phyloP scores from a whole-genome alignment of 2,797 vertebrate species.

The Danio tinwini region DNA sequence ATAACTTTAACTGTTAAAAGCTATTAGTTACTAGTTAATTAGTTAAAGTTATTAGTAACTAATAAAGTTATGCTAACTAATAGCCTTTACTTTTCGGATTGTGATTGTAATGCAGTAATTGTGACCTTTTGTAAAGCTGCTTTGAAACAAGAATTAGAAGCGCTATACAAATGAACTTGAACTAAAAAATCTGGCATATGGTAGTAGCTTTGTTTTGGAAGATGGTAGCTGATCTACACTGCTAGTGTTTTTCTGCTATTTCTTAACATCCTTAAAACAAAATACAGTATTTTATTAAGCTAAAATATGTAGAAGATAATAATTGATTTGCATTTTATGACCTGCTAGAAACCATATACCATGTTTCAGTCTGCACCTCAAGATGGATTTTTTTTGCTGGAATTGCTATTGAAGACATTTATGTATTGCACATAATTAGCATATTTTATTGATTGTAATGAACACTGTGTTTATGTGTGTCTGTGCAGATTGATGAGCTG shows the following conservation, averaged over 20 bases:
- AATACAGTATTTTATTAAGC: not conserved
- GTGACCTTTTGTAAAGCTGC: too few relatives aligned
- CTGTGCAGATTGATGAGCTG: conserved; percentile 89
- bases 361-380: not conserved
- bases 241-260: too few relatives aligned
- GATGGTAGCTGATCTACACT: too few relatives aligned
- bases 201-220: not conserved
- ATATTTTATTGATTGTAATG: conserved; percentile 10
- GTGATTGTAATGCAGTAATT: too few relatives aligned
- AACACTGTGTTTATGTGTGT: not conserved
- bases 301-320: not conserved
- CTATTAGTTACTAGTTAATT: too few relatives aligned
- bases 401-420: conserved; percentile 7
- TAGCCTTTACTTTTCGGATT: too few relatives aligned
- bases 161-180: too few relatives aligned
- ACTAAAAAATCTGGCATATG: not conserved
- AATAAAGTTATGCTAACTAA: too few relatives aligned
- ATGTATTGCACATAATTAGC: not conserved
- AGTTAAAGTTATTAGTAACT: too few relatives aligned
- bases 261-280: not conserved
- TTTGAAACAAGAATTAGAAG: too few relatives aligned
- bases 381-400: not conserved
- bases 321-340: not conserved
- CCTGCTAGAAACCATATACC: not conserved
- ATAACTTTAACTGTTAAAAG: too few relatives aligned